Evolutionary conservation across 2,113 vertebrate genomes (phyloP).

Genomic region (Thamnophis sirtalis): DNA sequence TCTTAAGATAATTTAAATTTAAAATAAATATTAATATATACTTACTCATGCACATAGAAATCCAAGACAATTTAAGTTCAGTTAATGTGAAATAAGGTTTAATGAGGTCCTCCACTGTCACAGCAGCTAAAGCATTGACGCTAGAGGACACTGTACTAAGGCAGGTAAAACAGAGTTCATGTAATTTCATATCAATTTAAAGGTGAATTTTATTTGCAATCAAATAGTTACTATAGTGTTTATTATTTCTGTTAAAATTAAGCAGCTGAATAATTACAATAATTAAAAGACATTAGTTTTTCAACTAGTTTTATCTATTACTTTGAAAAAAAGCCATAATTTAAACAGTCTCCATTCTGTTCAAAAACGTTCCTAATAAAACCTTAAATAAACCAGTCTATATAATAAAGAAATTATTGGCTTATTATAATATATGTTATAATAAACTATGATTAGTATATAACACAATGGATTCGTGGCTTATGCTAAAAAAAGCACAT

Average conservation of each 20-base stretch:
- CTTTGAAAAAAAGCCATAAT: not conserved
- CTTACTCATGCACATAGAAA: constrained; percentile 89
- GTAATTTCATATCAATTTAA: not conserved
- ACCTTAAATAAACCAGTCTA: not conserved
- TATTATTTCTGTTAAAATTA: not conserved
- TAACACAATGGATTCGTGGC: not conserved
- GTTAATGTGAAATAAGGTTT: constrained; percentile 69
- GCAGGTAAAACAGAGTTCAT: constrained; percentile 31
- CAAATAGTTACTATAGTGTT: not conserved
- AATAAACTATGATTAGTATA: not conserved
- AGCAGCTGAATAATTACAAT: not conserved
- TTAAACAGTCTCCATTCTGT: not conserved
- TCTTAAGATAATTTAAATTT: constrained; percentile 14
- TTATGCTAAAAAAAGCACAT: not conserved
- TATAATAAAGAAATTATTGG: not conserved
- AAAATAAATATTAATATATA: constrained; percentile 30
- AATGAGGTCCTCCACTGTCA: constrained; percentile 85
- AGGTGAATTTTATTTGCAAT: not conserved
- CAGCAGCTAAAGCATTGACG: constrained; percentile 87
- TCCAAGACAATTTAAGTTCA: constrained; percentile 72
- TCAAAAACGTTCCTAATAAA: not conserved
- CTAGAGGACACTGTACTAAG: constrained; percentile 87
- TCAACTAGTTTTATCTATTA: not conserved
- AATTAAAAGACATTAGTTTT: not conserved
- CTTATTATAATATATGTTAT: not conserved